Evolutionary conservation across 2,113 vertebrate genomes (phyloP).

Genomic region (Petrocephalus microphthalmus): DNA sequence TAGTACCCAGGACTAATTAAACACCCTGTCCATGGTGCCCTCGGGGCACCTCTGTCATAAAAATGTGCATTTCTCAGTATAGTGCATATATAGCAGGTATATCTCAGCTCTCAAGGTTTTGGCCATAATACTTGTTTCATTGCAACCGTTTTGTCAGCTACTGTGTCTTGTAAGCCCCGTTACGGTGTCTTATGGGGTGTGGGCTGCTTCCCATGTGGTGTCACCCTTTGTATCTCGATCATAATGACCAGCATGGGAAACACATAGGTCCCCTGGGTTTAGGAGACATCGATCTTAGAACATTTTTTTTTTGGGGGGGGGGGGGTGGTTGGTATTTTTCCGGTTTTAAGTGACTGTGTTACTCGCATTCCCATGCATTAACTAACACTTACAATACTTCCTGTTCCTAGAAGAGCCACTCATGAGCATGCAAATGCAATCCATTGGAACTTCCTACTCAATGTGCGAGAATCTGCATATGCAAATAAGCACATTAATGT

Average conservation of each 20-base stretch:
- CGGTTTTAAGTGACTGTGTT: background rate
- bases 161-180: background rate
- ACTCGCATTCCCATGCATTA: background rate
- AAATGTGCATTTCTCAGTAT: background rate
- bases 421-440: background rate
- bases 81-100: background rate
- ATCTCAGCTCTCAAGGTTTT: background rate
- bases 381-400: background rate
- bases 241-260: background rate
- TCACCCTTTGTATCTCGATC: background rate
- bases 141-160: background rate
- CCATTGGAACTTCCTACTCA: background rate
- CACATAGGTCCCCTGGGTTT: background rate
- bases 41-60: background rate
- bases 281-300: background rate
- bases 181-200: background rate
- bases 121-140: background rate
- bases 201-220: background rate
- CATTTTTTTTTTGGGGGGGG: no score
- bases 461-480: background rate
- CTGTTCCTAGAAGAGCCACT: background rate
- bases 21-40: background rate
- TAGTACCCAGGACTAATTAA: background rate
- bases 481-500: background rate
- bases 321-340: background rate